Conservation (phyloP, 2,113 vertebrate genomes). For the Bos indicus region DNA sequence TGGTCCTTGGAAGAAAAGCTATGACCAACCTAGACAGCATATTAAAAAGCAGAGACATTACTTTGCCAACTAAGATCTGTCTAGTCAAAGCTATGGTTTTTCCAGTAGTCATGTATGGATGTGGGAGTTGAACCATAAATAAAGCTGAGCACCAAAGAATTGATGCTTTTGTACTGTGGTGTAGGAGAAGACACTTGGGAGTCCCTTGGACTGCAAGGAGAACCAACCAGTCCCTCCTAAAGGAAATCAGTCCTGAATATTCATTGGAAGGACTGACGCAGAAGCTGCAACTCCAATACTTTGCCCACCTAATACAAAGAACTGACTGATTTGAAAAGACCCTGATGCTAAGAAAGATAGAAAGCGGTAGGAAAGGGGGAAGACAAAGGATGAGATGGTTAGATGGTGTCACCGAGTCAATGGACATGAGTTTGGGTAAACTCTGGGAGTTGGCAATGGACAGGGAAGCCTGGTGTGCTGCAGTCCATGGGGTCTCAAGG, state of each 20-base stretch:
- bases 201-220: background rate
- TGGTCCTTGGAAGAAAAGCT: background rate
- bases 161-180: background rate
- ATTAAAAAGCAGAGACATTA: background rate
- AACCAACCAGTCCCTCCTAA: background rate
- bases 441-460: fast-evolving
- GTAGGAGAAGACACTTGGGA: background rate
- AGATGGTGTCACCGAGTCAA: background rate
- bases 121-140: background rate
- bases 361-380: fast-evolving
- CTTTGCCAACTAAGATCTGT: background rate
- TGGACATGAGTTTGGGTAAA: background rate
- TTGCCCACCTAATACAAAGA: fast-evolving
- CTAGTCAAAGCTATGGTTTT: background rate
- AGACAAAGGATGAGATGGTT: background rate
- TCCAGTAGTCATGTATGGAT: background rate
- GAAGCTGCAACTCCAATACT: background rate
- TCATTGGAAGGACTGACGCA: background rate
- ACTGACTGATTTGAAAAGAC: background rate
- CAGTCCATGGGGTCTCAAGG: fast-evolving
- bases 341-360: background rate
- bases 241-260: background rate
- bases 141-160: background rate
- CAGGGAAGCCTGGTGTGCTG: background rate
- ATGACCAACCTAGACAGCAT: background rate